Evolutionary conservation across 2,797 vertebrate species (phyloP).

Genomic region (Aphelocoma californica): DNA sequence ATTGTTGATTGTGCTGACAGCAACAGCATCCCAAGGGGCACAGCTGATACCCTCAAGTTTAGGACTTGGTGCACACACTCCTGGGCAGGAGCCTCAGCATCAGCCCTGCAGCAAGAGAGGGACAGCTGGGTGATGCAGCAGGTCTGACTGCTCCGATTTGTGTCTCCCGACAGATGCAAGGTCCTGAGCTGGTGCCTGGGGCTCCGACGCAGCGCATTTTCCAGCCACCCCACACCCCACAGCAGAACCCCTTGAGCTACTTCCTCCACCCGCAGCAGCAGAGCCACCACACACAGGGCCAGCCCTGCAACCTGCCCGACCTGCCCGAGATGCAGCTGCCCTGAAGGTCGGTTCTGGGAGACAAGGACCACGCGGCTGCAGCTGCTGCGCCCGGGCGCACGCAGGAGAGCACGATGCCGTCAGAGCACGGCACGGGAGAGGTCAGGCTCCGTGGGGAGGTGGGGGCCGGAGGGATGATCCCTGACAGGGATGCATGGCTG

Average conservation of each 20-base stretch:
- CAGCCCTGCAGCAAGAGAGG: neutral
- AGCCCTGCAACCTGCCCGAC: slow-evolving; percentile 80
- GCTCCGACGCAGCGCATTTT: slow-evolving; percentile 73
- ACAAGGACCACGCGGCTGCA: neutral
- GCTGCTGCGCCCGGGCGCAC: rapidly evolving
- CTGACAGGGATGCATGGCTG: neutral
- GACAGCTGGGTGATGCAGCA: too few relatives aligned
- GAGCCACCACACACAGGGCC: slow-evolving; percentile 78
- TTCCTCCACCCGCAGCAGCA: slow-evolving; percentile 80
- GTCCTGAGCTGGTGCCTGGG: slow-evolving; percentile 73
- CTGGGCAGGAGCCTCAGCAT: neutral
- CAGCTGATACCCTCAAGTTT: rapidly evolving
- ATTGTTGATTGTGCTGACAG: neutral
- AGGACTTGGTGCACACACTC: neutral
- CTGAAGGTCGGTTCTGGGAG: slow-evolving; percentile 61
- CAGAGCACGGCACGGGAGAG: rapidly evolving
- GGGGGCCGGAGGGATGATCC: neutral
- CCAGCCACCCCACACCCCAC: slow-evolving; percentile 74
- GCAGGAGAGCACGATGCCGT: rapidly evolving
- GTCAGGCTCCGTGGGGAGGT: rapidly evolving
- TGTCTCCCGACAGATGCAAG: slow-evolving; percentile 76
- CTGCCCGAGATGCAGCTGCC: slow-evolving; percentile 84
- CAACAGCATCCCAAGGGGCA: neutral
- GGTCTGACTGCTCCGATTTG: neutral
- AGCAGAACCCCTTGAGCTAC: slow-evolving; percentile 79